phyloP scores from a whole-genome alignment of 2,888 invertebrate genomes.

The Lycaena phlaeas region DNA sequence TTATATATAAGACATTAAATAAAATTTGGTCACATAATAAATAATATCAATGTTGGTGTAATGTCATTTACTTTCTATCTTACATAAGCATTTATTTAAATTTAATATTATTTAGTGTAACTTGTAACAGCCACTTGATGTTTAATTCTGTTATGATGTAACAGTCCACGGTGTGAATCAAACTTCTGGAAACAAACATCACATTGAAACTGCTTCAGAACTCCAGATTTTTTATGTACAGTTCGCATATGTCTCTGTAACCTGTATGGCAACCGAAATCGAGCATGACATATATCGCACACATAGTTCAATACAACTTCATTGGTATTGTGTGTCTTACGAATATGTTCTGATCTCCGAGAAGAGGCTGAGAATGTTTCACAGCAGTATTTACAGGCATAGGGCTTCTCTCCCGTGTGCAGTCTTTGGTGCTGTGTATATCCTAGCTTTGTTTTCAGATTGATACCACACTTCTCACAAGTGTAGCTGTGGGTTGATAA shows the following conservation, averaged over 20 bases:
- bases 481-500: constrained; percentile 25
- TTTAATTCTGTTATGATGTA: constrained; percentile 43
- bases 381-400: constrained; percentile 41
- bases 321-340: constrained; percentile 32
- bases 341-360: constrained; percentile 46
- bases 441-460: constrained; percentile 43
- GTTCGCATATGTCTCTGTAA: constrained; percentile 38
- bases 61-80: no score
- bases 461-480: constrained; percentile 41
- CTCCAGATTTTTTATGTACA: constrained; percentile 30
- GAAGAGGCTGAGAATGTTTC: constrained; percentile 53
- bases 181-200: constrained; percentile 40
- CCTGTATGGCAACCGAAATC: constrained; percentile 39
- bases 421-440: constrained; percentile 48
- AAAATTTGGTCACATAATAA: no score
- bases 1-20: no score
- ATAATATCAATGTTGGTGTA: no score
- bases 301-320: constrained; percentile 34
- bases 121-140: constrained; percentile 23
- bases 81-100: no score
- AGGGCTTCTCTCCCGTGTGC: constrained; percentile 54
- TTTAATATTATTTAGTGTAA: no score
- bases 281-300: constrained; percentile 44
- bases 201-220: constrained; percentile 32
- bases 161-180: constrained; percentile 36